These are phyloP conservation scores for Hycleus cichorii DNA, from an alignment of 1,140 invertebrate species.

Conservation along the genomic window DNA sequence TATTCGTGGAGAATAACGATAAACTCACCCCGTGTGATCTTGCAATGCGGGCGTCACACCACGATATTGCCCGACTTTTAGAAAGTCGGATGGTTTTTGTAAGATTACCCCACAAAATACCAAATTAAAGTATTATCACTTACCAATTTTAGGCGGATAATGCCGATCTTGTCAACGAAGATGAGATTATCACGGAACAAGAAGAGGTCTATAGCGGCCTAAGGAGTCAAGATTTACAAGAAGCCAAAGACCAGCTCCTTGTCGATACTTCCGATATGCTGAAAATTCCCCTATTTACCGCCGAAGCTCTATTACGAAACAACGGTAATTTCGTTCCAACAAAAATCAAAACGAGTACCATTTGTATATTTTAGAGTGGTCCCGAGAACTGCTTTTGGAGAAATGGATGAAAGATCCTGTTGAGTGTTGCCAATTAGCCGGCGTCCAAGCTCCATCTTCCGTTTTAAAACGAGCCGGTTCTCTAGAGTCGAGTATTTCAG, in stretches of 20 bases:
- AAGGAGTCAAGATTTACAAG: conserved; percentile 63
- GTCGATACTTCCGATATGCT: conserved; percentile 72
- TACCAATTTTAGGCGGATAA: conserved; percentile 39
- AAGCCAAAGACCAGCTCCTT: conserved; percentile 65
- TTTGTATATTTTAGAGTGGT: conserved; percentile 56
- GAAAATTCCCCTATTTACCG: conserved; percentile 64
- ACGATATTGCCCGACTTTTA: conserved; percentile 56
- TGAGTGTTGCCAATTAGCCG: conserved; percentile 59
- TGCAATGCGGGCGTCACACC: conserved; percentile 52
- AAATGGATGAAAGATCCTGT: conserved; percentile 64
- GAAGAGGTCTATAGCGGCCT: conserved; percentile 58
- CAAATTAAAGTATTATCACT: neutral
- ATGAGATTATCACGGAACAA: conserved; percentile 40
- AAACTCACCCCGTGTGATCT: conserved; percentile 59
- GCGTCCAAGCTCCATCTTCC: conserved; percentile 54
- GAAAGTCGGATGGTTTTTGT: conserved; percentile 68
- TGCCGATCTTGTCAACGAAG: conserved; percentile 42
- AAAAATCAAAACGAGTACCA: neutral
- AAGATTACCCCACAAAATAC: conserved; percentile 37
- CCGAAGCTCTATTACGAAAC: conserved; percentile 62
- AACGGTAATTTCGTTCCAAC: conserved; percentile 46
- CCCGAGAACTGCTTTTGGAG: conserved; percentile 58
- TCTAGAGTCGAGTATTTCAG: conserved; percentile 36
- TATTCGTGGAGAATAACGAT: conserved; percentile 58
- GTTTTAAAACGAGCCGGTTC: conserved; percentile 39